Evolutionary conservation across 1,140 invertebrate species (phyloP).

Genomic region (Maconellicoccus hirsutus): DNA sequence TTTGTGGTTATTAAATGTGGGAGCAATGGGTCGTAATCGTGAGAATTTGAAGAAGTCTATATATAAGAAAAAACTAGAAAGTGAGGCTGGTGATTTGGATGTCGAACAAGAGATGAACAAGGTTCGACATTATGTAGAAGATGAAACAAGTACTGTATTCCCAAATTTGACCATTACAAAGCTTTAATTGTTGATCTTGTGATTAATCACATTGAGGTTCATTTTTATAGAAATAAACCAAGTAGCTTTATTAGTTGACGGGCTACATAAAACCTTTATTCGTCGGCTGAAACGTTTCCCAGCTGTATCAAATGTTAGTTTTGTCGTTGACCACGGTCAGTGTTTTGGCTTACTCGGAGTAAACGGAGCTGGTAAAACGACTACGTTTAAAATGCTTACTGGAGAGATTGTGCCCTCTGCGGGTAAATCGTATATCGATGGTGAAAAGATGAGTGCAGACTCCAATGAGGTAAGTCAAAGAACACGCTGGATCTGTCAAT

Average conservation of each 20-base stretch:
- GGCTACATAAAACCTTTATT: background rate
- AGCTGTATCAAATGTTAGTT: constrained; percentile 59
- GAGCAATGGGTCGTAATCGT: background rate
- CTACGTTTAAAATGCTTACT: constrained; percentile 55
- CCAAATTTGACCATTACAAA: too few relatives aligned
- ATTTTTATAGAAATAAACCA: too few relatives aligned
- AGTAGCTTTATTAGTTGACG: background rate
- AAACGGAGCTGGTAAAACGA: constrained; percentile 83
- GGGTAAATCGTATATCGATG: constrained; percentile 29
- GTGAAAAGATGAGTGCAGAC: background rate
- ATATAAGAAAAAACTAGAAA: background rate
- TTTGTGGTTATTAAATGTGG: background rate
- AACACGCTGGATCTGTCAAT: too few relatives aligned
- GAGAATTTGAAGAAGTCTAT: background rate
- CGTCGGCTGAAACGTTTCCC: constrained; percentile 23
- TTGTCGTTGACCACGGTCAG: constrained; percentile 52
- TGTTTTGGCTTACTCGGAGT: constrained; percentile 75
- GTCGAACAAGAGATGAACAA: too few relatives aligned
- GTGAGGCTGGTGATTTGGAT: background rate
- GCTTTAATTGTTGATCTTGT: too few relatives aligned
- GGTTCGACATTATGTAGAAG: too few relatives aligned
- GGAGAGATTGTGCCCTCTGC: constrained; percentile 28
- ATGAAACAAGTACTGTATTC: too few relatives aligned
- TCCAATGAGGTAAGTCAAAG: too few relatives aligned
- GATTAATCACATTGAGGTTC: too few relatives aligned